Evolutionary conservation across 1,140 invertebrate genomes (phyloP).

Genomic region (Drosophila kurseongensis): DNA sequence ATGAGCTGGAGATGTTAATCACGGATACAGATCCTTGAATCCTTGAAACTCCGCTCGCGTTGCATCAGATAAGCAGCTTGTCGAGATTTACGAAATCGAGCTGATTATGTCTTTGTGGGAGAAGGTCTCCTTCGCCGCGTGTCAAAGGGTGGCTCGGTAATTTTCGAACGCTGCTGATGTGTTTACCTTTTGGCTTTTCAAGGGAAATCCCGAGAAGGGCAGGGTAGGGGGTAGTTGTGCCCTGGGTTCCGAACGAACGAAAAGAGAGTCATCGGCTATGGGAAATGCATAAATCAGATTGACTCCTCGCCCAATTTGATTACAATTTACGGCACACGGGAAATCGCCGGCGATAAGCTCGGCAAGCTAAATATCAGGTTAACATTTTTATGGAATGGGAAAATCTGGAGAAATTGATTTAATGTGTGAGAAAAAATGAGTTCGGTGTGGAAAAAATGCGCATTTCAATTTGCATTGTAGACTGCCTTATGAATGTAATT

Average conservation of each 20-base stretch:
- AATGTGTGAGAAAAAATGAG: slow-evolving; percentile 54
- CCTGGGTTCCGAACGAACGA: not conserved
- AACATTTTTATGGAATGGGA: slow-evolving; percentile 34
- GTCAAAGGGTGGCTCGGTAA: slow-evolving; percentile 64
- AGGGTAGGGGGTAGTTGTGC: slow-evolving; percentile 25
- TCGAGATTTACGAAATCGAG: slow-evolving; percentile 83
- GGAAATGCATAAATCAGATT: slow-evolving; percentile 74
- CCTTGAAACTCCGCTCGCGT: slow-evolving; percentile 73
- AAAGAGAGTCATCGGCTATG: slow-evolving; percentile 41
- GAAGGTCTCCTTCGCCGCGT: slow-evolving; percentile 36
- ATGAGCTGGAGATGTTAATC: slow-evolving; percentile 71
- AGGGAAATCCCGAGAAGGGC: slow-evolving; percentile 2
- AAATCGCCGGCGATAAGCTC: slow-evolving; percentile 50
- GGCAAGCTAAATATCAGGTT: slow-evolving; percentile 68
- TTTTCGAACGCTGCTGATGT: slow-evolving; percentile 32
- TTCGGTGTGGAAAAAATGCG: not conserved
- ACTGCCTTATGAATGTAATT: not conserved
- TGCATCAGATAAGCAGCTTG: slow-evolving; percentile 83
- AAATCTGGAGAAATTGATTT: slow-evolving; percentile 54
- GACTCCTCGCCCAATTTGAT: slow-evolving; percentile 72
- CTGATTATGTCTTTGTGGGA: slow-evolving; percentile 71
- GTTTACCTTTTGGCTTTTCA: slow-evolving; percentile 76
- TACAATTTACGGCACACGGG: slow-evolving; percentile 70
- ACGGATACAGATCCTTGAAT: slow-evolving; percentile 54
- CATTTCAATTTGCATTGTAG: not conserved